These are phyloP conservation scores for Junonia oenone DNA, from an alignment of 2,888 invertebrate species.

Conservation along the genomic window DNA sequence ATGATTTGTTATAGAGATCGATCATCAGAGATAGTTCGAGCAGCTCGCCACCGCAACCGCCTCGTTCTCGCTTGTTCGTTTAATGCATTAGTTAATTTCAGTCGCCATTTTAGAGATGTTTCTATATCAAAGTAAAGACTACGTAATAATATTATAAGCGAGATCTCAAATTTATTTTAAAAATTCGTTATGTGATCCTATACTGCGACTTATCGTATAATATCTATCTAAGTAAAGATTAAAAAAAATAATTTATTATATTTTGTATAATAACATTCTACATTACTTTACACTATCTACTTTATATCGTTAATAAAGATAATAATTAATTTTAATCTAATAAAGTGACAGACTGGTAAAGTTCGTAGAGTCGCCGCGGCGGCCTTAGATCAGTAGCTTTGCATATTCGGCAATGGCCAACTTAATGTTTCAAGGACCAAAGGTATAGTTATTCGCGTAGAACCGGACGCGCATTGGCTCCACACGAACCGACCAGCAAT, in stretches of 20 bases:
- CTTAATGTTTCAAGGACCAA: conserved; percentile 78
- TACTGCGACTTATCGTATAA: conserved; percentile 71
- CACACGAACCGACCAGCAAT: conserved; percentile 73
- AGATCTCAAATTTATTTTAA: conserved; percentile 79
- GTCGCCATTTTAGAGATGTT: conserved; percentile 73
- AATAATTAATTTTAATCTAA: conserved; percentile 80
- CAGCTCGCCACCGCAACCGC: conserved; percentile 32
- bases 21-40: neutral
- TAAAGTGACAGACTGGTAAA: conserved; percentile 80
- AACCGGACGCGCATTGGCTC: conserved; percentile 78
- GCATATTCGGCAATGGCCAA: conserved; percentile 79
- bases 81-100: conserved; percentile 70
- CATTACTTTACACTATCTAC: conserved; percentile 77
- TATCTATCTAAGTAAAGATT: conserved; percentile 58
- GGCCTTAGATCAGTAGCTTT: conserved; percentile 79
- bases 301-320: conserved; percentile 76
- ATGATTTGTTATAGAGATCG: neutral
- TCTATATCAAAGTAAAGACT: conserved; percentile 78
- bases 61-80: conserved; percentile 62
- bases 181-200: conserved; percentile 74
- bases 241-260: conserved; percentile 77
- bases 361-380: conserved; percentile 78
- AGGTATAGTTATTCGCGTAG: conserved; percentile 78
- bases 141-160: conserved; percentile 78
- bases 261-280: conserved; percentile 77